Evolutionary conservation across 2,888 invertebrate genomes (phyloP), one percentile per base, ranked within the genome.

Genomic region (Zygogramma bicolorata): DNA sequence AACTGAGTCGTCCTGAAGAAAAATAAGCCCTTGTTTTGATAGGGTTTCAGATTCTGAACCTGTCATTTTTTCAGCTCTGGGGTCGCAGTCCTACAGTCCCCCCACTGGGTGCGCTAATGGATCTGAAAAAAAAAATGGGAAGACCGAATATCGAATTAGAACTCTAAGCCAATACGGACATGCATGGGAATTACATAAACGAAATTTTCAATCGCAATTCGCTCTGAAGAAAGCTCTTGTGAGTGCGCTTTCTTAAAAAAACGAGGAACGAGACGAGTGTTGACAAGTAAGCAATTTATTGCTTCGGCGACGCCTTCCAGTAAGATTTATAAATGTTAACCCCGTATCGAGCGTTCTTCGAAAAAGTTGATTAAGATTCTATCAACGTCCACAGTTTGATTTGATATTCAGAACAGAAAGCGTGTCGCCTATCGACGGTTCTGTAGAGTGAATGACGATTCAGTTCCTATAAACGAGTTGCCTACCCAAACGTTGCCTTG

Each of bases 361-460:
- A 53, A 53, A 53, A 53, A 53, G 27, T 27, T n/a, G 53, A 53
- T 53, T 53, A n/a, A 53, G 53, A 53, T 53, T 53, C 53, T 10
- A 15, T 53, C 53, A 53, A 53, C 53, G 53, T 53, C 27, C 53
- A 42, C 42, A 53, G 53, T 53, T 53, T 53, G 53, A 53, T 53
- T 53, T 53, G 53, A 53, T 53, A 53, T 53, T 53, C 53, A 53
- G 53, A 53, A 53, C 53, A 25, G 53, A 53, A 53, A 53, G 53
- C 53, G 53, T 53, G 53, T 53, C n/a, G n/a, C n/a, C 53, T 53
- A 53, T 53, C 53, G 53, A 53, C 53, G 53, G 53, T 22, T 53
- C 25, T 15, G 53, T 53, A 25, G n/a, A 53, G 27, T 53, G 53
- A 53, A 53, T 53, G 27, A 53, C 53, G 53, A 53, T 53, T 53